Evolutionary conservation across 2,113 vertebrate genomes (phyloP).

Genomic region (Chascanopsetta lugubris): DNA sequence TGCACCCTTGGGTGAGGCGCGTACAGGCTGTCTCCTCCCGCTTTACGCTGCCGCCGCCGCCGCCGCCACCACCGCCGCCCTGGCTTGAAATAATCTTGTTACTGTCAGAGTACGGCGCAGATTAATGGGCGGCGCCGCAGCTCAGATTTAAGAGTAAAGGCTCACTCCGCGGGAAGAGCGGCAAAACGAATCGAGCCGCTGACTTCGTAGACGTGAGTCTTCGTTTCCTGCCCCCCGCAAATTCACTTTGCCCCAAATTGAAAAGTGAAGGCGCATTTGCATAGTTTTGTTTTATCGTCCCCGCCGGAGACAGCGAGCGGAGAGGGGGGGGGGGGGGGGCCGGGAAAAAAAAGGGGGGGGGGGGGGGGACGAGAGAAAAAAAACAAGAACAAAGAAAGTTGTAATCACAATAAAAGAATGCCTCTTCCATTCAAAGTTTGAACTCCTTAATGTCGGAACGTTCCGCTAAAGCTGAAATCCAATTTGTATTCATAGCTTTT

Average conservation of each 20-base stretch:
- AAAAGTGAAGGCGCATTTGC: conserved; percentile 19
- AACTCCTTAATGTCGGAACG: conserved; percentile 39
- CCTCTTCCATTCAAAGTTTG: conserved; percentile 32
- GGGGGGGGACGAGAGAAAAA: too few relatives aligned
- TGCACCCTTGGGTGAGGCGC: conserved; percentile 66
- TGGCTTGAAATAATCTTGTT: conserved; percentile 73
- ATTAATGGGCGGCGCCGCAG: conserved; percentile 66
- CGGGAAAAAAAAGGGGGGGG: too few relatives aligned
- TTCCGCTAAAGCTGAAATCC: conserved; percentile 51
- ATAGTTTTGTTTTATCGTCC: conserved; percentile 43
- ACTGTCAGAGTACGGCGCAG: conserved; percentile 50
- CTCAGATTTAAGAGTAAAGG: conserved; percentile 62
- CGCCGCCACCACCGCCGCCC: conserved; percentile 48
- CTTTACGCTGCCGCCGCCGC: conserved; percentile 47
- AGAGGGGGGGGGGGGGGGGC: too few relatives aligned
- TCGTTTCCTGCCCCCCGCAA: conserved; percentile 28
- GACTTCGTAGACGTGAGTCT: conserved; percentile 38
- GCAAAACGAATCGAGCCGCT: conserved; percentile 29
- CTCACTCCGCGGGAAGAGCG: conserved; percentile 49
- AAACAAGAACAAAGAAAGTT: conserved; percentile 25
- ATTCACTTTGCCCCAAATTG: conserved; percentile 27
- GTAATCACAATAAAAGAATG: conserved; percentile 47
- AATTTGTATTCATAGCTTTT: conserved; percentile 68
- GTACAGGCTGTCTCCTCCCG: conserved; percentile 62
- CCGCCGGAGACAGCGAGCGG: conserved; percentile 12